A percentile compares a stretch with the other conserved stretches of the same genome.
Conservation (phyloP, 2,888 invertebrate genomes). For the Tetrapedia diversipes region DNA sequence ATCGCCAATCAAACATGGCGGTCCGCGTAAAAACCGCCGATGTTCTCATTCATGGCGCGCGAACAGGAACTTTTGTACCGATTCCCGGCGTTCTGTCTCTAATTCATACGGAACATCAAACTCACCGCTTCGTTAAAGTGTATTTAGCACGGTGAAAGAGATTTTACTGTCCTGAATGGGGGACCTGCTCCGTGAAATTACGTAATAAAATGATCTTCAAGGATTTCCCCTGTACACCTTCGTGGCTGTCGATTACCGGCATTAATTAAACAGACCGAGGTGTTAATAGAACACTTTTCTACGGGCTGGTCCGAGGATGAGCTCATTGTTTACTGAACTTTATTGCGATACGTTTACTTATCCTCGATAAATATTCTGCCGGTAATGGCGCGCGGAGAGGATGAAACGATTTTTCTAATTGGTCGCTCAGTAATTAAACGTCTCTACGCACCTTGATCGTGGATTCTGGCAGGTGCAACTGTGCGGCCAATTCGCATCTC, state of each 20-base stretch:
- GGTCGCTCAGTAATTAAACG: neutral
- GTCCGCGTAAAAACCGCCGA: conserved; percentile 43
- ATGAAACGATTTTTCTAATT: conserved; percentile 26
- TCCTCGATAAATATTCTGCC: conserved; percentile 34
- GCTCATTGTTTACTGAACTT: conserved; percentile 56
- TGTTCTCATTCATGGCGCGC: neutral
- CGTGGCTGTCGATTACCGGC: conserved; percentile 43
- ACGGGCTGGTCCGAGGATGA: conserved; percentile 35
- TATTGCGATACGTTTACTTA: conserved; percentile 38
- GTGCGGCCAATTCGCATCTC: conserved; percentile 96
- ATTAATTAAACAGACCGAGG: conserved; percentile 56
- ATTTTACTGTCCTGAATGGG: neutral
- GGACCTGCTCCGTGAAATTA: neutral
- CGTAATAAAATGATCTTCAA: conserved; percentile 28
- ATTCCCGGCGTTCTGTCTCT: conserved; percentile 20
- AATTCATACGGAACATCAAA: neutral
- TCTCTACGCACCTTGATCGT: conserved; percentile 94
- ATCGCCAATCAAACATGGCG: conserved; percentile 75
- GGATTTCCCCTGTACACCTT: conserved; percentile 17
- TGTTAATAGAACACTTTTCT: conserved; percentile 59
- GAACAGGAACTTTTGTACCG: conserved; percentile 63
- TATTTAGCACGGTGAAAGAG: neutral
- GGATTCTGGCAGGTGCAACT: conserved; percentile 96
- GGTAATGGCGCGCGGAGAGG: neutral
- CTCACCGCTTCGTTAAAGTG: neutral